Percentiles rank a stretch among this genome's conserved stretches.
These are phyloP conservation scores for Eupeodes latifasciatus DNA, from an alignment of 2,888 invertebrate species.

Conservation along the genomic window DNA sequence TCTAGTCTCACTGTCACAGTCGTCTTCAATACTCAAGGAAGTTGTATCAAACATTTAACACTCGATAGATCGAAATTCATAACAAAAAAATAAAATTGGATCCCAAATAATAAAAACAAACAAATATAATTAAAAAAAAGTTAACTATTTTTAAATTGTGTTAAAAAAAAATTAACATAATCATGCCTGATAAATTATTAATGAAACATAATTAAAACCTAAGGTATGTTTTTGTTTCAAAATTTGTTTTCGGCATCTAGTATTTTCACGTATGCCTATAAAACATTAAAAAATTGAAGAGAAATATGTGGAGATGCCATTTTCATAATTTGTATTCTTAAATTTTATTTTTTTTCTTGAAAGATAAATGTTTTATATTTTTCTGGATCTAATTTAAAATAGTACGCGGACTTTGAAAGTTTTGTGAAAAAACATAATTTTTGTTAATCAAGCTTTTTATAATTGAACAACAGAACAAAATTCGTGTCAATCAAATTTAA, in stretches of 20 bases:
- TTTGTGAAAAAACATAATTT: too few species aligned
- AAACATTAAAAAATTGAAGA: not conserved
- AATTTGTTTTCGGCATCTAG: not conserved
- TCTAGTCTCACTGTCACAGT: conserved; percentile 55
- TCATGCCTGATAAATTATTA: not conserved
- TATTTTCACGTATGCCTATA: conserved; percentile 12
- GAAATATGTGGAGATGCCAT: conserved; percentile 2
- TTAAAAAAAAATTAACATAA: not conserved
- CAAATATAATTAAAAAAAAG: not conserved
- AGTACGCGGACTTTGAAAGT: too few species aligned
- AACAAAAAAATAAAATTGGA: not conserved
- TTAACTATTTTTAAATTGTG: not conserved
- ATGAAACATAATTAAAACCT: not conserved
- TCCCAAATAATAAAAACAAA: not conserved
- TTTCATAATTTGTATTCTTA: too few species aligned
- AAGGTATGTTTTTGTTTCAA: conserved; percentile 2
- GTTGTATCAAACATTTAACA: conserved; percentile 6
- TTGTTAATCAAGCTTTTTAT: too few species aligned
- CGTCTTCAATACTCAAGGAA: conserved; percentile 41
- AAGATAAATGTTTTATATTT: too few species aligned
- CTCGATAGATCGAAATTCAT: not conserved
- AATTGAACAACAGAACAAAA: too few species aligned
- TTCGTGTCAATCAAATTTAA: too few species aligned
- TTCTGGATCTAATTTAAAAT: too few species aligned
- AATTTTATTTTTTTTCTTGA: too few species aligned